Conservation (phyloP, 1,140 invertebrate species). For the Trichonephila inaurata region DNA sequence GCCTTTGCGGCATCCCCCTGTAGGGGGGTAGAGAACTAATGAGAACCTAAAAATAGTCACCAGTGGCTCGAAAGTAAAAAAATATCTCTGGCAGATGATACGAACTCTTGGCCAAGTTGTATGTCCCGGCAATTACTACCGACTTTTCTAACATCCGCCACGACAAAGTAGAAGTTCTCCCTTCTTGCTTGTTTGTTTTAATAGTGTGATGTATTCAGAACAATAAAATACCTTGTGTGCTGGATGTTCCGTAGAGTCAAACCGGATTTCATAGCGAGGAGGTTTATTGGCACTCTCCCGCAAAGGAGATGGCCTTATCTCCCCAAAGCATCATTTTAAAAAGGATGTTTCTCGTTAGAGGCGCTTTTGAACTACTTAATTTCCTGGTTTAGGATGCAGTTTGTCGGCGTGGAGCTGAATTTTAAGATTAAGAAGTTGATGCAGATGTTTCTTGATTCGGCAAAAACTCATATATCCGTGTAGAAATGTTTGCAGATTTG, state of each 20-base stretch:
- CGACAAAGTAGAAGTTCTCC: neutral
- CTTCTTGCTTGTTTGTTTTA: neutral
- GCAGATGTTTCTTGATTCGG: no score
- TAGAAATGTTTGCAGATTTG: no score
- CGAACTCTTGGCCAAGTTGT: constrained; percentile 7
- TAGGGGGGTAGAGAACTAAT: constrained; percentile 18
- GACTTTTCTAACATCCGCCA: neutral
- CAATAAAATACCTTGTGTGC: constrained; percentile 7
- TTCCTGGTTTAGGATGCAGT: neutral
- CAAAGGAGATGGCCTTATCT: neutral
- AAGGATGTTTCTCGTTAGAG: neutral
- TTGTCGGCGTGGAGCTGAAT: neutral
- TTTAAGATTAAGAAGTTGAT: no score
- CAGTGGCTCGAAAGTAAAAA: constrained; percentile 4
- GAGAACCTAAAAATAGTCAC: constrained; percentile 9
- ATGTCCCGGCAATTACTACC: constrained; percentile 34
- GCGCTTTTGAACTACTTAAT: neutral
- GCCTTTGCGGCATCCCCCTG: constrained; percentile 28
- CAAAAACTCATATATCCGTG: no score
- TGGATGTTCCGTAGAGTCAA: neutral
- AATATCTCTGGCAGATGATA: constrained; percentile 8
- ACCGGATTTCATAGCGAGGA: neutral
- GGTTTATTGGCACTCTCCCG: neutral
- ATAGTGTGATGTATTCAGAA: neutral
- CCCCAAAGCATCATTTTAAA: neutral